Evolutionary conservation across 2,888 invertebrate species (phyloP), one percentile per base, ranked within the genome.

Genomic region (Chrysolina haemoptera): DNA sequence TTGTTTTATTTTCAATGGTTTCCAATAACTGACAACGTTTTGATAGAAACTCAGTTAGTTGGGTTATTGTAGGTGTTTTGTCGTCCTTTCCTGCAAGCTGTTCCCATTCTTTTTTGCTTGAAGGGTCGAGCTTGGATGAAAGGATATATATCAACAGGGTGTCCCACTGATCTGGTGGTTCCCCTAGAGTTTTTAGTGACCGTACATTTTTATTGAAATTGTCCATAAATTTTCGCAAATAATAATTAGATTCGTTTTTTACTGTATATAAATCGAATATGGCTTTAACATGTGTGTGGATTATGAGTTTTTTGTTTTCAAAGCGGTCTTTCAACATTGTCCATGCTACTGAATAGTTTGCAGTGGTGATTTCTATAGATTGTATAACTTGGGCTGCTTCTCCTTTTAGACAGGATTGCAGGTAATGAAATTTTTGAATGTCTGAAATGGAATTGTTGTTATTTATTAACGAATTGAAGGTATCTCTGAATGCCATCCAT

Each of bases 251-350:
- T 68, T 71, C 62, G 11, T 18, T 66, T 6, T 20, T 22, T 11
- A 69, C 43, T 11, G 18, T 41, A 59, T 76, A 50, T 3, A 75
- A 16, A 35, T 71, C 62, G 27, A 77, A 75, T 43, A 77, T 40
- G 0, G 67, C 62, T 50, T 73, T 75, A 12, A 75, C 53, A 67
- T 77, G 77, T 50, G 70, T 71, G 40, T 76, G 73, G 55, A 78
- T 53, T 43, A 78, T 59, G 48, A 72, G 50, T n/a, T 70, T 41
- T 71, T 59, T 66, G 35, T 71, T 67, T 1, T 71, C 66, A 20
- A 41, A 71, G 3, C 67, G 55, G 10, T 55, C 62, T 18, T 62
- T 67, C 8, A 67, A 27, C 12, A 71, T 27, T 12, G 59, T 48
- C 55, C 55, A 62, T 16, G 71, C 71, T 12, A 48, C 41, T 18